phyloP scores from a whole-genome alignment of 2,797 vertebrate species.

The Nasua narica region DNA sequence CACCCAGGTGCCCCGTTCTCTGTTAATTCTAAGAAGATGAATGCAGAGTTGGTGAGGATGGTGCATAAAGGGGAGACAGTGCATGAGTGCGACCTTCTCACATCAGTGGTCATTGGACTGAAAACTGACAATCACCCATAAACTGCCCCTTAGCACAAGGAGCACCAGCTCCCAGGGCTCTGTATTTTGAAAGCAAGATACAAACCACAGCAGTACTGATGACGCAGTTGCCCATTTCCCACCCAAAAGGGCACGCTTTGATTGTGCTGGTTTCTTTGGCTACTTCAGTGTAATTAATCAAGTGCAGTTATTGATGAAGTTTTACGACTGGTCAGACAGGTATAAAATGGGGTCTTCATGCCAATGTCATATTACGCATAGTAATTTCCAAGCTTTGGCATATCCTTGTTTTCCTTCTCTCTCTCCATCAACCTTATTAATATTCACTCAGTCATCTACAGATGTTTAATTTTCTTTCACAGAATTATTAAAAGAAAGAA shows the following conservation, averaged over 20 bases:
- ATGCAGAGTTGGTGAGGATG: not conserved
- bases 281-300: constrained; percentile 21
- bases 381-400: constrained; percentile 31
- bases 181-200: not conserved
- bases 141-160: not conserved
- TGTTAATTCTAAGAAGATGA: not conserved
- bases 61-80: not conserved
- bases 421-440: constrained; percentile 33
- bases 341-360: constrained; percentile 50
- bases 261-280: constrained; percentile 2
- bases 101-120: not conserved
- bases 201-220: not conserved
- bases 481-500: constrained; percentile 40
- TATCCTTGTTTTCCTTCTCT: not conserved
- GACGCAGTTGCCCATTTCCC: not conserved
- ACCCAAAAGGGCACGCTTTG: not conserved
- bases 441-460: constrained; percentile 52
- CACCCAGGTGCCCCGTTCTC: too few species aligned
- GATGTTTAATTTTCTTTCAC: constrained; percentile 40
- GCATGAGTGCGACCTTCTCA: not conserved
- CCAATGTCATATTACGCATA: not conserved
- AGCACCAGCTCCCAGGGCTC: not conserved
- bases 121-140: not conserved
- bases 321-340: constrained; percentile 44
- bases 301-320: constrained; percentile 41